Base-by-base conservation (phyloP, 2,113 vertebrate genomes). In the Microcebus lehilahytsara region DNA sequence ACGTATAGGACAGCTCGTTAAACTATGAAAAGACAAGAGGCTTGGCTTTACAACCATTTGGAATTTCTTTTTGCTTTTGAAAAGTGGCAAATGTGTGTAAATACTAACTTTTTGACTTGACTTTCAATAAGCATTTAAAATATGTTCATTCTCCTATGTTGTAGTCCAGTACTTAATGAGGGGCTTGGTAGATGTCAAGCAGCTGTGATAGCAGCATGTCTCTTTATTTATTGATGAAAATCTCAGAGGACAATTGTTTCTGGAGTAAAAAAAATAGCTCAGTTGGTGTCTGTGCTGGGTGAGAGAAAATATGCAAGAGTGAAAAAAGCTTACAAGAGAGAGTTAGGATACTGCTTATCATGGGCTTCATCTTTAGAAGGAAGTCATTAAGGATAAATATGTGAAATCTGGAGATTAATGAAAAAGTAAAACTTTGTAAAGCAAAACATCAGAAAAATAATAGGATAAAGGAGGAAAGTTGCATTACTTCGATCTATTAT, bases 141-240 rank as follows among this genome's bases (percentile, higher is more conserved):
- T 72, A 46, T 40, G 85, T 96, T 91, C 22, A 12, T 96, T 97
- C 96, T 78, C 5, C 95, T 85, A 83, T 81, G 88, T 84, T 60
- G 77, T 93, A 89, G 89, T n/a, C 92, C 97, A 96, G 79, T 96
- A 97, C 86, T 75, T 98, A 97, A 97, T 97, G 98, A 98, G 49
- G 86, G 81, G 75, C 97, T 98, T 96, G 97, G 81, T 88, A 97
- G 97, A 95, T 98, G 91, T 93, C 94, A 92, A 98, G 95, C 97
- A 98, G 98, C 98, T 98, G 98, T 98, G 98, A 81, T 95, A 97
- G 86, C 97, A 98, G 85, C 96, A 64, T 97, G 97, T 97, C 96
- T 98, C 93, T 98, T 99, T 98, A 98, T 98, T 99, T 99, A 99
- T 99, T 99, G 98, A 98, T 98, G 98, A 97, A 96, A 98, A 96